Base-by-base conservation (phyloP, 53 echinoderm and acorn worm species). In the Echinometra lucunter region DNA sequence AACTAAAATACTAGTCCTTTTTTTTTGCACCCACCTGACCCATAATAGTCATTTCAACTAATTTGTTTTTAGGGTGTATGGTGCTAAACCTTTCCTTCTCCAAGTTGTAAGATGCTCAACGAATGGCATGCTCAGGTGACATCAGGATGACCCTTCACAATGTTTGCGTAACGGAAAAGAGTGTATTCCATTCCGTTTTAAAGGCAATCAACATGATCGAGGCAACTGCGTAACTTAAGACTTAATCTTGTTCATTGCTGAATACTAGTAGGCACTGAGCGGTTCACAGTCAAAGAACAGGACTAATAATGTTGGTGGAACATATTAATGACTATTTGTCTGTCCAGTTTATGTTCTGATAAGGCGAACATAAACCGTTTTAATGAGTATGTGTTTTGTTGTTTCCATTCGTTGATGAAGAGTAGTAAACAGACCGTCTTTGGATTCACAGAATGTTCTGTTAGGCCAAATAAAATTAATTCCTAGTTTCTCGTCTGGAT, bases 351-450 rank as follows among this genome's bases (percentile, higher is more conserved):
- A 81, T 85, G 85, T 85, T 85, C 85, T 47, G 85, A 85, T 85
- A 85, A 85, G 85, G 40, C 45, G 85, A 85, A 85, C 30, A 85
- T 85, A 85, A 85, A 85, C 45, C n/a, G 45, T 85, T 85, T 85
- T 49, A 82, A 47, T 85, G 53, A 28, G n/a, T 49, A n/a, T 13
- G 85, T 47, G 49, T 28, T 15, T 45, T 85, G 85, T 27, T 85
- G 18, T 81, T 2, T 19, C 81, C 21, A 81, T 44, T 44, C 44
- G 1, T 4, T 69, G 78, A 78, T 38, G 72, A 34, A 9, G 53
- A 53, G n/a, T 53, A 13, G 53, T 53, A 53, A 53, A 53, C 81
- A 21, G 81, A 81, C 44, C 6, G n/a, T 44, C 25, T 18, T 23
- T 42, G 6, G 23, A 44, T 40, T 63, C 63, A 63, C 0, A 63